phyloP scores from a whole-genome alignment of 2,113 vertebrate genomes.

The Nannobrachium achirus region DNA sequence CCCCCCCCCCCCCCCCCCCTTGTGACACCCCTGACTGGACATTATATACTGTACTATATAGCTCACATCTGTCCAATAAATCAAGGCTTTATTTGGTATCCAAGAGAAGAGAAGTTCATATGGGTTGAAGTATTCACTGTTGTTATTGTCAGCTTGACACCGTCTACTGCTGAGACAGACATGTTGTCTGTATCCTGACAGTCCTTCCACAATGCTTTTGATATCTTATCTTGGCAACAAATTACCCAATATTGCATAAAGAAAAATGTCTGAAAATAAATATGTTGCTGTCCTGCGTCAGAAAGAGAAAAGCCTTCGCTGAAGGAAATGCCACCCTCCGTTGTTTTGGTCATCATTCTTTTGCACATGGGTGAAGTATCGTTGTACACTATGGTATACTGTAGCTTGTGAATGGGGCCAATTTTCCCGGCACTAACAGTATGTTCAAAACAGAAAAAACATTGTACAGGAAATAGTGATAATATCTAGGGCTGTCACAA shows the following conservation, averaged over 20 bases:
- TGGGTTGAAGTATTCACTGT: no score
- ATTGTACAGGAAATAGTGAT: conserved; percentile 18
- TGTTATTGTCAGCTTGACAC: no score
- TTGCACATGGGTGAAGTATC: conserved; percentile 17
- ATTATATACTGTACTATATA: no score
- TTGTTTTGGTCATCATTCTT: conserved; percentile 37
- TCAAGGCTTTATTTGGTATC: no score
- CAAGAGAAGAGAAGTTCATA: no score
- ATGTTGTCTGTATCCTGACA: conserved; percentile 24
- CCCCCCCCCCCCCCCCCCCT: no score
- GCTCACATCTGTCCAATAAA: no score
- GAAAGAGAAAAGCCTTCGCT: conserved; percentile 35
- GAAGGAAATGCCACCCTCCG: conserved; percentile 40
- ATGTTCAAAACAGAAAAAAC: conserved; percentile 33
- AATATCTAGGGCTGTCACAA: no score
- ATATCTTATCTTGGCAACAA: conserved; percentile 43
- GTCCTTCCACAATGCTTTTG: conserved; percentile 37
- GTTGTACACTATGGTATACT: not conserved
- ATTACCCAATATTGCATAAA: not conserved
- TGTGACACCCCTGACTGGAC: no score
- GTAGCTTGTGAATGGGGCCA: not conserved
- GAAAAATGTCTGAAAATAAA: conserved; percentile 18
- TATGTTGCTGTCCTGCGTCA: conserved; percentile 2
- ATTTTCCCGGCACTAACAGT: conserved; percentile 8
- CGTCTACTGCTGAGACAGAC: conserved; percentile 32